Percentiles rank a stretch among this genome's conserved stretches.
These are phyloP conservation scores for Sardinella longiceps DNA, from an alignment of 2,797 vertebrate genomes.

Conservation along the genomic window DNA sequence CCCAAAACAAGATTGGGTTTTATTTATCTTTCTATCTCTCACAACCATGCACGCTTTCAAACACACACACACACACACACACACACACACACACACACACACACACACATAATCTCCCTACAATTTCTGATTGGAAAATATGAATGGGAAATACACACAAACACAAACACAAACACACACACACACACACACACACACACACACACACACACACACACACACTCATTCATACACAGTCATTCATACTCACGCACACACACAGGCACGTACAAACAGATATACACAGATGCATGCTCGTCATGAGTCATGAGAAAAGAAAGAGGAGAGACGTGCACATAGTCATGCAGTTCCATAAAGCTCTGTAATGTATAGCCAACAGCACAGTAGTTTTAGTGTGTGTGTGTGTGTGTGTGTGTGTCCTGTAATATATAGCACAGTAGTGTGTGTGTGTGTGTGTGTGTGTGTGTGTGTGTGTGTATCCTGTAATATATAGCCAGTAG, in stretches of 20 bases:
- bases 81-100: not conserved
- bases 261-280: not conserved
- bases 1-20: too few relatives aligned
- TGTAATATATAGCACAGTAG: too few relatives aligned
- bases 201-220: not conserved
- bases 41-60: not conserved
- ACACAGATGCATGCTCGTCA: not conserved
- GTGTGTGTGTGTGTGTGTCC: too few relatives aligned
- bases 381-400: too few relatives aligned
- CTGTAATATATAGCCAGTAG: too few relatives aligned
- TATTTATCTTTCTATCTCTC: too few relatives aligned
- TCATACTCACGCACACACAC: constrained; percentile 13
- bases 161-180: not conserved
- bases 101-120: not conserved
- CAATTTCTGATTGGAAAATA: too few relatives aligned
- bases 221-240: not conserved
- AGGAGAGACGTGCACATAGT: not conserved
- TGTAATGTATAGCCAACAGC: not conserved
- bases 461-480: too few relatives aligned
- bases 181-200: not conserved
- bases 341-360: not conserved
- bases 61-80: not conserved
- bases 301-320: not conserved
- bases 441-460: too few relatives aligned
- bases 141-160: not conserved